Evolutionary conservation across 2,888 invertebrate species (phyloP).

Genomic region (Amphipoea lucens): DNA sequence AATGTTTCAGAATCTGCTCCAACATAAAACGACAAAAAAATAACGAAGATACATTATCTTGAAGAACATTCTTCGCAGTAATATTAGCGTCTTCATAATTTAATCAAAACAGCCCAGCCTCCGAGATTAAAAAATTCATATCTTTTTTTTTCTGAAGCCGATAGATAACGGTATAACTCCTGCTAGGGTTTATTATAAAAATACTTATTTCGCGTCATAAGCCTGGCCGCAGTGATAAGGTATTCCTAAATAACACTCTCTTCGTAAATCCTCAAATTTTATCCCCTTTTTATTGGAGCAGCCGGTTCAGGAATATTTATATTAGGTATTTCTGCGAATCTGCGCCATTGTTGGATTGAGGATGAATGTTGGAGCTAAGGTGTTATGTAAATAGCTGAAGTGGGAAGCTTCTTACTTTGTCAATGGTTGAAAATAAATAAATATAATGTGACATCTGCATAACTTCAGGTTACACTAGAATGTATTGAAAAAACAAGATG

Average conservation of each 20-base stretch:
- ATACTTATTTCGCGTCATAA: slow-evolving; percentile 62
- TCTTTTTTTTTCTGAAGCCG: slow-evolving; percentile 58
- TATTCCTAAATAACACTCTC: slow-evolving; percentile 64
- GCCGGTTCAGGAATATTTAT: slow-evolving; percentile 63
- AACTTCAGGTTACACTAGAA: not conserved
- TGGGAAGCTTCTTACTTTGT: not conserved
- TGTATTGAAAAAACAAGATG: not conserved
- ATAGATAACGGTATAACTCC: slow-evolving; percentile 61
- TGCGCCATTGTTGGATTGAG: slow-evolving; percentile 20
- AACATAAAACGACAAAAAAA: slow-evolving; percentile 20
- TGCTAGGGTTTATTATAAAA: slow-evolving; percentile 55
- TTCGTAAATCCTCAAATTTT: slow-evolving; percentile 61
- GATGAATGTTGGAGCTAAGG: slow-evolving; percentile 9
- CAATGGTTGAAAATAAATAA: not conserved
- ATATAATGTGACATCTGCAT: not conserved
- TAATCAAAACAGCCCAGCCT: slow-evolving; percentile 60
- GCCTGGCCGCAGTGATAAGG: slow-evolving; percentile 67
- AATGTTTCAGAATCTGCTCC: slow-evolving; percentile 6
- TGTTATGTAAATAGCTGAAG: slow-evolving; percentile 25
- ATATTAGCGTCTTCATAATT: slow-evolving; percentile 57
- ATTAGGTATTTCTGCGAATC: slow-evolving; percentile 48
- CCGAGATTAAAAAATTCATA: slow-evolving; percentile 65
- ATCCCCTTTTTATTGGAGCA: slow-evolving; percentile 65
- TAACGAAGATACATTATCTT: slow-evolving; percentile 23
- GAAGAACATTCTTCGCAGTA: slow-evolving; percentile 25